phyloP scores from a whole-genome alignment of 1,140 invertebrate species.

The Oppia nitens region DNA sequence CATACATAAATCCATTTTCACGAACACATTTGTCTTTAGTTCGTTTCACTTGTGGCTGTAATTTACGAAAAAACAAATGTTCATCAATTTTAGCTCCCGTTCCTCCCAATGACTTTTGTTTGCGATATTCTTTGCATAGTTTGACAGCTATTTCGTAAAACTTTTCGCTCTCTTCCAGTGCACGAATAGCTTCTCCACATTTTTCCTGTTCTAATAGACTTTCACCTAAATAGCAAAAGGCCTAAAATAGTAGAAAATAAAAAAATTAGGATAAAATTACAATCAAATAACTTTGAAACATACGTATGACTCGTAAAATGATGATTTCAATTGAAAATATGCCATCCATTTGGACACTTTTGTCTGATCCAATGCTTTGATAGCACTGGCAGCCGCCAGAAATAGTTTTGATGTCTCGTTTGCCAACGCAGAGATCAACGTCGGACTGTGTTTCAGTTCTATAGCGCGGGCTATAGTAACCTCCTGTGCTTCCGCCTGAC shows the following conservation, averaged over 20 bases:
- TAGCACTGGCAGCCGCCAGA: constrained; percentile 37
- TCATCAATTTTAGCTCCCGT: constrained; percentile 41
- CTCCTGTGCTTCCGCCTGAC: constrained; percentile 54
- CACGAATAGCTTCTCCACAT: constrained; percentile 48
- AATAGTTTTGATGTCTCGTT: constrained; percentile 48
- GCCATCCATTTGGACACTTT: constrained; percentile 45
- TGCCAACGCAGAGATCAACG: constrained; percentile 43
- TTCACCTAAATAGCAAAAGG: constrained; percentile 47
- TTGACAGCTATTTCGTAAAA: constrained; percentile 32
- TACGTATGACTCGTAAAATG: constrained; percentile 47
- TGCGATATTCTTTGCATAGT: constrained; percentile 42
- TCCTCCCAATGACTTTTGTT: constrained; percentile 39
- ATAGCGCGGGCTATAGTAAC: constrained; percentile 39
- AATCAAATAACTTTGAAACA: constrained; percentile 21
- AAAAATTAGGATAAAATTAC: background rate
- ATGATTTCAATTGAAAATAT: constrained; percentile 46
- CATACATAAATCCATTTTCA: constrained; percentile 54
- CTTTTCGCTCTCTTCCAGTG: constrained; percentile 42
- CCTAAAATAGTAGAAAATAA: constrained; percentile 28
- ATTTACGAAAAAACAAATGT: constrained; percentile 45
- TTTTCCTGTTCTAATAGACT: constrained; percentile 45
- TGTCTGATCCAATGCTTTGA: constrained; percentile 38
- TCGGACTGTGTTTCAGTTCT: constrained; percentile 46
- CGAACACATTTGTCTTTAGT: constrained; percentile 51
- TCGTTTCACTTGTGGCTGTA: constrained; percentile 40